These are phyloP conservation scores for Tryphoninae sp. DNA, from an alignment of 2,888 invertebrate species.

Conservation along the genomic window DNA sequence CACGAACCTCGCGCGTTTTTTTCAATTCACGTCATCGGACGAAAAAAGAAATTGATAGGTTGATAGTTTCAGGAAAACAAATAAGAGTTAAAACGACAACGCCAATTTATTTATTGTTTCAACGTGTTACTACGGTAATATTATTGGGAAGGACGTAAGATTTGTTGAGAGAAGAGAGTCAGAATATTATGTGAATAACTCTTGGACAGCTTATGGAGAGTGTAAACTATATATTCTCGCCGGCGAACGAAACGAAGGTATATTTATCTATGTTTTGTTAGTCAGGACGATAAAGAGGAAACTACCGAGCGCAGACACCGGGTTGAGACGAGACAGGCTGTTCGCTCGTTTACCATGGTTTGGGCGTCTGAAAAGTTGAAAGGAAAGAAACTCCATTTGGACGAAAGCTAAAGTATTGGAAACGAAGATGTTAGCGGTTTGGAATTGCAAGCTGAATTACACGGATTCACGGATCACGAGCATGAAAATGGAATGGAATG, in stretches of 20 bases:
- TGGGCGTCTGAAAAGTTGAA: background rate
- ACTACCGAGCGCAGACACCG: background rate
- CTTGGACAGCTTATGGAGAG: background rate
- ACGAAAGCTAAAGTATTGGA: background rate
- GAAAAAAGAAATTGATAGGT: constrained; percentile 29
- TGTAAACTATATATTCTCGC: constrained; percentile 30
- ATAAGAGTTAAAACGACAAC: background rate
- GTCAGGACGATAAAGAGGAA: constrained; percentile 35
- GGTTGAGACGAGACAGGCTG: constrained; percentile 5
- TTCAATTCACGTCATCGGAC: constrained; percentile 54
- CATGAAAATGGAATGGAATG: constrained; percentile 55
- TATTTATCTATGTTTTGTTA: constrained; percentile 37
- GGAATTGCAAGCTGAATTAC: constrained; percentile 21
- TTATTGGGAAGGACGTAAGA: background rate
- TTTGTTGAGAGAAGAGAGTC: background rate
- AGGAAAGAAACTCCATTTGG: background rate
- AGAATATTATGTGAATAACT: background rate
- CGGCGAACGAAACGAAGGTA: constrained; percentile 18
- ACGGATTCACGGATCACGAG: constrained; percentile 23
- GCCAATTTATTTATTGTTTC: background rate
- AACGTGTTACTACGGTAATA: background rate
- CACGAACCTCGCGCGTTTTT: constrained; percentile 52
- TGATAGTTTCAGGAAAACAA: background rate
- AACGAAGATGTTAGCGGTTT: constrained; percentile 10
- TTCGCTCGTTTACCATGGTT: constrained; percentile 27